Conservation (phyloP, 2,113 vertebrate genomes). For the Zapornia atra region DNA sequence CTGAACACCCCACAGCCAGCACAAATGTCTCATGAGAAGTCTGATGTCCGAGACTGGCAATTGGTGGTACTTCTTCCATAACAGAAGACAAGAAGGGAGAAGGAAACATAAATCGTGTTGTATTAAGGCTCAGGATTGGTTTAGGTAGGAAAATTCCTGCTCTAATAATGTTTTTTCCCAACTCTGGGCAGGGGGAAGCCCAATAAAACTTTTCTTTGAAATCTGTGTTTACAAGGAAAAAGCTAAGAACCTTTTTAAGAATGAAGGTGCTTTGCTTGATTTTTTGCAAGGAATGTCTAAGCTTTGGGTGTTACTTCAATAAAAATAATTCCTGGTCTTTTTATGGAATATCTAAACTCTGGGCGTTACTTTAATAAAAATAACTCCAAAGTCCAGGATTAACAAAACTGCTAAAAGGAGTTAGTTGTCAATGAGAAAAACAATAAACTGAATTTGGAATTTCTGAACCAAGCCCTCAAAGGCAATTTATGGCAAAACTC, state of each 20-base stretch:
- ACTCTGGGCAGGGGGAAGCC: too few relatives aligned
- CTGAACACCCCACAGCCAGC: neutral
- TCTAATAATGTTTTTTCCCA: neutral
- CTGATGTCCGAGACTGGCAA: neutral
- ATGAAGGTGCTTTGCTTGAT: conserved; percentile 21
- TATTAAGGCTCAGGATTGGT: neutral
- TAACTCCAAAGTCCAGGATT: conserved; percentile 56
- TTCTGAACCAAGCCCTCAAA: conserved; percentile 64
- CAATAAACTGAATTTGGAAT: conserved; percentile 56
- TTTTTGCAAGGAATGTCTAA: conserved; percentile 40
- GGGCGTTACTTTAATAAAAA: conserved; percentile 68
- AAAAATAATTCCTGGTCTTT: conserved; percentile 63
- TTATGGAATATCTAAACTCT: conserved; percentile 30
- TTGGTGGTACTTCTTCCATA: fast-evolving
- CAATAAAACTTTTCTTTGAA: neutral
- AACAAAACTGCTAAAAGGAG: conserved; percentile 54
- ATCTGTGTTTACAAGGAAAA: neutral
- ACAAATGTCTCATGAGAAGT: neutral
- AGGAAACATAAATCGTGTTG: fast-evolving
- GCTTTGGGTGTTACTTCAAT: conserved; percentile 60
- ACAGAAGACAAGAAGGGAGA: neutral
- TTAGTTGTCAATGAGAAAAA: conserved; percentile 38
- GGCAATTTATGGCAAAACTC: conserved; percentile 40
- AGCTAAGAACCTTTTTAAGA: conserved; percentile 20
- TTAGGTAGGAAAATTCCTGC: neutral